Percentiles rank a stretch among this genome's conserved stretches.
Evolutionary conservation across 2,113 vertebrate genomes (phyloP).

Genomic region (Rhegmatorhina hoffmannsi): DNA sequence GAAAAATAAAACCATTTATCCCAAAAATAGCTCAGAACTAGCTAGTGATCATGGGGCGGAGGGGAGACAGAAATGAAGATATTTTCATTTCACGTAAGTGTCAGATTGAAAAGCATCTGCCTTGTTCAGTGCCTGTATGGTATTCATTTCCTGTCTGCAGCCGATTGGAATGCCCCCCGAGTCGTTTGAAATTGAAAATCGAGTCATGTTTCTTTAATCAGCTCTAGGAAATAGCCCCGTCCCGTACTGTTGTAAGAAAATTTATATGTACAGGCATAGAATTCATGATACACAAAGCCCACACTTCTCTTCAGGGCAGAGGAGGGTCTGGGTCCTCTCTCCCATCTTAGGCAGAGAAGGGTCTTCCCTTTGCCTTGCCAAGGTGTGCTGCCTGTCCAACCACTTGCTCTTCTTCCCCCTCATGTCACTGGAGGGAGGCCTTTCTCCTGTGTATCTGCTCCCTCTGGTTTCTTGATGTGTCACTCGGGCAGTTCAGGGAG

Average conservation of each 20-base stretch:
- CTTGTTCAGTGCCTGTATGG: conserved; percentile 68
- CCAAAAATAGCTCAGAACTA: conserved; percentile 28
- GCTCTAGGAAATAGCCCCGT: conserved; percentile 72
- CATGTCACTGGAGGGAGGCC: conserved; percentile 48
- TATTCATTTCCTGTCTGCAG: conserved; percentile 85
- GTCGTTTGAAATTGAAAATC: conserved; percentile 84
- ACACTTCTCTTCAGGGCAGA: neutral
- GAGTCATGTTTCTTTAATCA: conserved; percentile 87
- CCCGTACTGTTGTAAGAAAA: conserved; percentile 16
- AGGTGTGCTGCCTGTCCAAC: neutral
- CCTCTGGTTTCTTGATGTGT: neutral
- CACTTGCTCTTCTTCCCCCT: neutral
- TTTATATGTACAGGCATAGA: neutral
- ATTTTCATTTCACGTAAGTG: conserved; percentile 70
- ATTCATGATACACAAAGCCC: neutral
- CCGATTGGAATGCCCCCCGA: conserved; percentile 75
- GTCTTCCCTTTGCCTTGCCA: neutral
- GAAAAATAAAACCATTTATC: neutral
- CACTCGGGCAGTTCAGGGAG: neutral
- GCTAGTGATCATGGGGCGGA: neutral
- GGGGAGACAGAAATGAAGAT: conserved; percentile 57
- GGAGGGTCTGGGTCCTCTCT: neutral
- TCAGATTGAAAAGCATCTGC: conserved; percentile 80
- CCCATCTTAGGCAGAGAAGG: neutral
- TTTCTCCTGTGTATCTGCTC: conserved; percentile 1